Base-by-base conservation (phyloP, 2,797 vertebrate genomes). In the Squalus acanthias region DNA sequence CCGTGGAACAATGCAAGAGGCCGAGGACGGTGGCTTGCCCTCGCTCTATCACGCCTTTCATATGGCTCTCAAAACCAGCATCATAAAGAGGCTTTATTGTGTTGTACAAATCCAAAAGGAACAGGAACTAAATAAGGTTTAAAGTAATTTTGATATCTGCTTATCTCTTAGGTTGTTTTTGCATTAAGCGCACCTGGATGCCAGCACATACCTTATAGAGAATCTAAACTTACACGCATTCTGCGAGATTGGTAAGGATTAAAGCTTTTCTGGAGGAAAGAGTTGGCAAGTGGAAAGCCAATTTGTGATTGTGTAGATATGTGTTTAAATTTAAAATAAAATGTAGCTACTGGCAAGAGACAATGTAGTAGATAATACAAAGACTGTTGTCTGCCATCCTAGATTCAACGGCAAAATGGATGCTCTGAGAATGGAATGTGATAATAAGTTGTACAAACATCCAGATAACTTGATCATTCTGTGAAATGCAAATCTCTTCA, bases 141-240 rank as follows among this genome's bases (percentile, higher is more conserved):
- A 88, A 88, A 53, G 46, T 88, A 26, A 88, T 57, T 88, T 76
- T 53, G 8, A 88, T 22, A 9, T 88, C 15, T 88, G n/a, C 17
- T 94, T 46, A 39, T 97, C 50, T 97, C 96, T n/a, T 96, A 97
- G 97, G 97, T 97, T 72, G 97, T 97, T 96, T 97, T 97, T 96
- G 97, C 97, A 57, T 97, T 97, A 33, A 96, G 97, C 67, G 96
- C 96, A 57, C 72, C 87, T 53, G 97, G 97, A 60, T 96, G 96
- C 60, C 97, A 97, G 76, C 97, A 97, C 70, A 95, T 97, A 67
- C 97, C 97, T 5, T 97, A 97, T 96, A 96, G 97, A 96, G 97
- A 97, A 96, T 97, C 97, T 89, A 97, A 97, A 96, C 97, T 97
- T 96, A 97, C 97, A 46, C 96, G 97, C 79, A 96, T 97, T 95